A percentile compares a stretch with the other conserved stretches of the same genome.
phyloP scores from a whole-genome alignment of 2,797 vertebrate genomes.

The Apogon hyalosoma region DNA sequence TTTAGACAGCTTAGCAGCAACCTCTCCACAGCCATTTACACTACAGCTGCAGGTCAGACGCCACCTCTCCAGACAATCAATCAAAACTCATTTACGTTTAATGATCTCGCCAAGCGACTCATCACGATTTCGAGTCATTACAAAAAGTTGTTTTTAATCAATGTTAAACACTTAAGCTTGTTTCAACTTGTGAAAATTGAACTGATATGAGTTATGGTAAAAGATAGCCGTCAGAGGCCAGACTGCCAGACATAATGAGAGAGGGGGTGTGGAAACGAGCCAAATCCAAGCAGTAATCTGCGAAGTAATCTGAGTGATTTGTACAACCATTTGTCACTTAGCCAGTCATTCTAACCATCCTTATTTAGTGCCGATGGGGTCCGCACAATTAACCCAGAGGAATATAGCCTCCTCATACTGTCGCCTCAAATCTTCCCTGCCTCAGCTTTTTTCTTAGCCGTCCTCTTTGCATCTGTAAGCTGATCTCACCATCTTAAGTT shows the following conservation, averaged over 20 bases:
- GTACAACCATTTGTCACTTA: slow-evolving; percentile 78
- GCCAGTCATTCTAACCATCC: slow-evolving; percentile 76
- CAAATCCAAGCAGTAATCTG: slow-evolving; percentile 69
- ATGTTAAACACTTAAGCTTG: slow-evolving; percentile 53
- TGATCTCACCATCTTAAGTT: slow-evolving; percentile 66
- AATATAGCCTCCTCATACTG: slow-evolving; percentile 49
- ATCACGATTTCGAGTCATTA: slow-evolving; percentile 43
- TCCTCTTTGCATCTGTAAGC: slow-evolving; percentile 53
- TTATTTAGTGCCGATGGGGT: slow-evolving; percentile 81
- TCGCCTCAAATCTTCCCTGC: slow-evolving; percentile 54
- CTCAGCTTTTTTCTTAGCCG: slow-evolving; percentile 49
- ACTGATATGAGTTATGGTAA: slow-evolving; percentile 48
- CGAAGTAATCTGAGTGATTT: slow-evolving; percentile 79
- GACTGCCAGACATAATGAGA: slow-evolving; percentile 50
- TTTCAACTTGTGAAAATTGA: slow-evolving; percentile 52
- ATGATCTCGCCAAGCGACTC: slow-evolving; percentile 51
- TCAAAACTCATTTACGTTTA: slow-evolving; percentile 67
- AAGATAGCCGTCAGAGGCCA: slow-evolving; percentile 50
- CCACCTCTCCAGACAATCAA: slow-evolving; percentile 72
- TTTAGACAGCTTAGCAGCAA: slow-evolving; percentile 62
- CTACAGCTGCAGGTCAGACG: slow-evolving; percentile 78
- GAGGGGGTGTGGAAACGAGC: slow-evolving; percentile 59
- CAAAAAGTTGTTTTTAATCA: slow-evolving; percentile 69
- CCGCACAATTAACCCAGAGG: slow-evolving; percentile 79
- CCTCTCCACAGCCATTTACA: slow-evolving; percentile 66